Base-by-base conservation (phyloP, 2,888 invertebrate species). In the Lypha dubia region DNA sequence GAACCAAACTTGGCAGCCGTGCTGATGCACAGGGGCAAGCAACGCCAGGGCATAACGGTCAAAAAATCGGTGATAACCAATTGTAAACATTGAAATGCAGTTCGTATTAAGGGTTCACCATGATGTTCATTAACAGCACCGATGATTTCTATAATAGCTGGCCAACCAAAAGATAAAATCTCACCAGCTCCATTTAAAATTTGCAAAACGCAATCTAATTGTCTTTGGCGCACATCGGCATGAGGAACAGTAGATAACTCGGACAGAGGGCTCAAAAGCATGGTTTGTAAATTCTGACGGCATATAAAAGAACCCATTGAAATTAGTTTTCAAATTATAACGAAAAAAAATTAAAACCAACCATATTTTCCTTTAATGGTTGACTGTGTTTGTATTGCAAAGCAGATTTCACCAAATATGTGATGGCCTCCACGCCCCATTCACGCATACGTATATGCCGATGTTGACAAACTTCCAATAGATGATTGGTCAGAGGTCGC, bases 401-500 rank as follows among this genome's bases (percentile, higher is more conserved):
- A 2, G 98, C 98, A 0, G 97, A 96, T 91, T 97, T 97, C 0
- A 99, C 98, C 62, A 99, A 93, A 90, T 97, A 97, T 0, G 99
- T 98, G 73, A 99, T 95, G 0, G 98, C 98, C 92, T 98, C 98
- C 0, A 98, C 98, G 0, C 99, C 99, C 98, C 98, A 99, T 91
- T 98, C 98, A 46, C 99, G 93, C 97, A 99, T 97, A 86, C 97
- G 93, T 87, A 97, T 97, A 89, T 98, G 98, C 0, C 98, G 97
- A 93, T 98, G 98, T 90, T 98, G 97, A 90, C 98, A 98, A 83
- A 98, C 98, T 93, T 98, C 98, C 60, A 99, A 92, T n/a, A 99
- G 93, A 92, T 99, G 99, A 91, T 97, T 97, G 0, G 98, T 98
- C 75, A 99, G 94, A 0, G 98, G 98, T 86, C 97, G 94, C 99